Base-by-base conservation (phyloP, 1,140 invertebrate species). In the Drosophila quadrilineata region DNA sequence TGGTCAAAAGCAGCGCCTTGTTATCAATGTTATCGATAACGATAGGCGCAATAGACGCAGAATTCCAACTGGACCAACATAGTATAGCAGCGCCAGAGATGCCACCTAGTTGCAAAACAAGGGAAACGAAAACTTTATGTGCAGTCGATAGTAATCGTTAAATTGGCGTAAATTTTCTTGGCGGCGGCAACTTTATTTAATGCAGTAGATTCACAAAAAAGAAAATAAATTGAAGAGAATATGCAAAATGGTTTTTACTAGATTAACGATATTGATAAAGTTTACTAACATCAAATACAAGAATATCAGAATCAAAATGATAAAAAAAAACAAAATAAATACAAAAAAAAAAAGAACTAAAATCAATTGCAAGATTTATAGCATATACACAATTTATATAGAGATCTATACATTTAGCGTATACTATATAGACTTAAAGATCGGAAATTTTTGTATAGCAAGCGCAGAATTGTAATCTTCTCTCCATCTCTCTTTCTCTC, bases 181-280 rank as follows among this genome's bases (percentile, higher is more conserved):
- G 50, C 14, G 4, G 31, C 3, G 33, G 48, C 38, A 54, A 54
- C 52, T 48, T 52, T 48, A 56, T 22, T 49, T 50, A 57, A 46
- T 63, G 41, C 50, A 46, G 59, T 62, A 17, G 57, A 40, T 17
- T 52, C n/a, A 14, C 35, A 12, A 52, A 31, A n/a, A n/a, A n/a
- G n/a, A n/a, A n/a, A n/a, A n/a, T n/a, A n/a, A n/a, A n/a, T n/a
- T n/a, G n/a, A n/a, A n/a, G n/a, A n/a, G n/a, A n/a, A n/a, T n/a
- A n/a, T n/a, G n/a, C n/a, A n/a, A n/a, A 63, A 28, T 33, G 49
- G 38, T 68, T 63, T 63, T 69, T 57, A 69, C 52, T 57, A 64
- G 45, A 57, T 46, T 45, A 52, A 60, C 56, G 21, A 41, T 26
- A 31, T 45, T 46, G 46, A 59, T 41, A 19, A 58, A n/a, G n/a